Percentiles rank a stretch among this genome's conserved stretches.
Conservation (phyloP, 92 coral and sea anemone genomes). For the Actinernus sp. region DNA sequence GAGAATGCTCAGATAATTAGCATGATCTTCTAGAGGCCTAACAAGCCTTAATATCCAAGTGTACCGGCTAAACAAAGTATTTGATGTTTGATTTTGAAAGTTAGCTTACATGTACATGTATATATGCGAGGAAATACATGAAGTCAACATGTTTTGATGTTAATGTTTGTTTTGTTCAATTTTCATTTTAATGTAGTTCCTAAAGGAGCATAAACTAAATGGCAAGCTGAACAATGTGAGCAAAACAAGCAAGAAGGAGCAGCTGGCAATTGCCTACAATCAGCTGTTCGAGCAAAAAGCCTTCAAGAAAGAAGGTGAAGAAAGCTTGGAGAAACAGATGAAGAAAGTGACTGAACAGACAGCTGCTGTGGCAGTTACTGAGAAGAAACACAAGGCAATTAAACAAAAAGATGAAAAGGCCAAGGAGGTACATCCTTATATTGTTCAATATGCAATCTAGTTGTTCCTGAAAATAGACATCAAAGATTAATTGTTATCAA, state of each 20-base stretch:
- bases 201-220: conserved; percentile 91
- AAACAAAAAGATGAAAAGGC: conserved; percentile 33
- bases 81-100: not conserved
- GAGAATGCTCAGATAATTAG: too few species aligned
- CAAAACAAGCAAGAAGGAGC: conserved; percentile 95
- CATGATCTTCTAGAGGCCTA: too few species aligned
- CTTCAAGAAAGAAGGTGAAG: conserved; percentile 79
- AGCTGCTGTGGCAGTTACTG: conserved; percentile 66
- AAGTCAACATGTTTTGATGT: not conserved
- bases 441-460: too few species aligned
- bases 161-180: not conserved
- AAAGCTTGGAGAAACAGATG: conserved; percentile 75
- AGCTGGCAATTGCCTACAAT: conserved; percentile 81
- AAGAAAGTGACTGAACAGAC: conserved; percentile 80
- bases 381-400: conserved; percentile 57
- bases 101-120: too few species aligned
- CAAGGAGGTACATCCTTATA: conserved; percentile 54
- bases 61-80: too few species aligned
- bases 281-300: conserved; percentile 92
- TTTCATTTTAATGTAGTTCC: conserved; percentile 58
- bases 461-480: too few species aligned
- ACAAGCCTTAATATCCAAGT: too few species aligned
- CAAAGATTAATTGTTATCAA: too few species aligned
- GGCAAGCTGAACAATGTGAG: conserved; percentile 98
- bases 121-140: too few species aligned